Percentiles rank a stretch among this genome's conserved stretches.
phyloP scores from a whole-genome alignment of 2,888 invertebrate species.

The Argyresthia goedartella region DNA sequence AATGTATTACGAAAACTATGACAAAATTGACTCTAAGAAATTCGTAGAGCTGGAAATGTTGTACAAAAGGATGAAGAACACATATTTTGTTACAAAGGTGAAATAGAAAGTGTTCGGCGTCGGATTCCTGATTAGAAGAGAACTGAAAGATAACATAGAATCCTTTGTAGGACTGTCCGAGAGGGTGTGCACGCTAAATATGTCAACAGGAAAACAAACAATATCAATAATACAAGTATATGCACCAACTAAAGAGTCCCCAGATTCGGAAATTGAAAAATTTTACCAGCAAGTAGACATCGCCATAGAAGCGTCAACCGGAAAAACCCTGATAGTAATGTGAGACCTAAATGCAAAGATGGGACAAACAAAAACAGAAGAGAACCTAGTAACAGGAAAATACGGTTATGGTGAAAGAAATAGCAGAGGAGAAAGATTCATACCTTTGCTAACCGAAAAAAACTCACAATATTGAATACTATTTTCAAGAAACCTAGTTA shows the following conservation, averaged over 20 bases:
- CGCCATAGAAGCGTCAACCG: neutral
- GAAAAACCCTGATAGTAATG: neutral
- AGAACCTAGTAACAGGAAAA: neutral
- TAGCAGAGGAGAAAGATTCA: neutral
- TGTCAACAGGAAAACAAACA: neutral
- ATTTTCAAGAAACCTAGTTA: neutral
- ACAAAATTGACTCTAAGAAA: slow-evolving; percentile 1
- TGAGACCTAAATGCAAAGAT: neutral
- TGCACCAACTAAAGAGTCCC: neutral
- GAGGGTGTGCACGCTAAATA: neutral
- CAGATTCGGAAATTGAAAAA: neutral
- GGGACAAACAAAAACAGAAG: neutral
- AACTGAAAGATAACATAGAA: neutral
- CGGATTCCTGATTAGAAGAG: neutral
- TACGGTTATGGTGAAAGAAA: neutral
- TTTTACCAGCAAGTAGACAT: neutral
- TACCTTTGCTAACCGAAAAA: neutral
- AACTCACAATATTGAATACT: neutral
- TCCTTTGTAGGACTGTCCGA: neutral
- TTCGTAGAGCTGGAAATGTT: neutral
- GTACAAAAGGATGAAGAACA: neutral
- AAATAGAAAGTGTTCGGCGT: neutral
- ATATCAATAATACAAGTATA: neutral
- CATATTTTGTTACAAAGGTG: neutral
- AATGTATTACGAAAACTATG: neutral